A percentile compares a stretch with the other conserved stretches of the same genome.
Evolutionary conservation across 2,888 invertebrate genomes (phyloP).

Genomic region (Phrixothrix hirtus): DNA sequence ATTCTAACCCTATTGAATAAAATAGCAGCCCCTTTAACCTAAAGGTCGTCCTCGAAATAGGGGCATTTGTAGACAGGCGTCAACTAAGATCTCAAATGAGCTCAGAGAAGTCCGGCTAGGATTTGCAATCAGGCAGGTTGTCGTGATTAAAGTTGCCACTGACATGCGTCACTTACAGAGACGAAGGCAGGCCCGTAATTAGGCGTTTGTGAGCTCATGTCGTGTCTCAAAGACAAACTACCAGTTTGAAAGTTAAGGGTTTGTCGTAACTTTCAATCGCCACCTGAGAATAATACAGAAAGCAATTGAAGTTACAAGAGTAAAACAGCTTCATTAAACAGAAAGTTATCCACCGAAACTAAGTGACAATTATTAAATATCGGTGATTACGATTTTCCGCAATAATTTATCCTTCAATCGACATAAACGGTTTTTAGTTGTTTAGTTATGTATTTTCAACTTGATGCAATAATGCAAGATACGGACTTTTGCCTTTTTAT

Average conservation of each 20-base stretch:
- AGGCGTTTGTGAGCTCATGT: constrained; percentile 40
- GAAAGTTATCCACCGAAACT: too few relatives aligned
- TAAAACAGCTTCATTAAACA: too few relatives aligned
- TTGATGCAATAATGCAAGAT: too few relatives aligned
- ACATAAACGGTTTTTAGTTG: too few relatives aligned
- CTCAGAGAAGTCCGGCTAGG: constrained; percentile 31
- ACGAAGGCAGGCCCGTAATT: constrained; percentile 41
- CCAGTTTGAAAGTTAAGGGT: constrained; percentile 39
- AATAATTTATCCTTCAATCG: too few relatives aligned
- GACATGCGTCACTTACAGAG: constrained; percentile 41
- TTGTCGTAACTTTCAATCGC: constrained; percentile 24
- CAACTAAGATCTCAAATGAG: constrained; percentile 32
- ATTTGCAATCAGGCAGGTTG: constrained; percentile 40
- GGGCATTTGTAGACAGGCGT: constrained; percentile 37
- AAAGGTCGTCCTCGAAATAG: constrained; percentile 14
- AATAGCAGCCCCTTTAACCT: constrained; percentile 18
- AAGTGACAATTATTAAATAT: too few relatives aligned
- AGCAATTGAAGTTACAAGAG: constrained; percentile 9
- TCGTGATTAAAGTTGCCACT: constrained; percentile 42
- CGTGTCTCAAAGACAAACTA: constrained; percentile 42
- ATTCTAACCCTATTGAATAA: constrained; percentile 3
- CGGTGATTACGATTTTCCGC: too few relatives aligned
- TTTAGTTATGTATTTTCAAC: too few relatives aligned
- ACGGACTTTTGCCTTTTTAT: too few relatives aligned
- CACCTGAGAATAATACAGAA: constrained; percentile 21